Evolutionary conservation across 1,140 invertebrate species (phyloP), one percentile per base, ranked within the genome.

Genomic region (Drosophila eugracilis): DNA sequence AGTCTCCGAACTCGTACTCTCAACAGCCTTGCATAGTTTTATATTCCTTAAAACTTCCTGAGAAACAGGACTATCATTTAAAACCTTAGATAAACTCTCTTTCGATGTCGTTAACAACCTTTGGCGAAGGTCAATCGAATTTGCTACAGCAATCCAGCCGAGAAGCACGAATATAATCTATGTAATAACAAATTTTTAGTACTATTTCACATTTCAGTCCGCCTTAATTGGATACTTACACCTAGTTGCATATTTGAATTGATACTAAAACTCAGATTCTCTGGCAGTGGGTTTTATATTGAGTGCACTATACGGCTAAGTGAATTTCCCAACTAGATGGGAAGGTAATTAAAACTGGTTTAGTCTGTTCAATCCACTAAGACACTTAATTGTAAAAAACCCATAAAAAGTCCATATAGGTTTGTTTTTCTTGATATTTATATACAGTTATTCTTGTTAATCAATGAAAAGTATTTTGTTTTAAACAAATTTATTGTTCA

Each of bases 221-320:
- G 19, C 14, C n/a, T 24, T 26, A 34, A 21, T 26, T 24, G 5
- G 0, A 19, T 26, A 53, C 50, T 53, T 53, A 53, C 50, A 53
- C 1, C 9, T 14, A 22, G 21, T 4, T 41, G 21, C 50, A 53
- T 53, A 22, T 53, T 39, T 15, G 22, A 14, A 41, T 5, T 15
- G 22, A 26, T 26, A 53, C 50, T 53, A 12, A 53, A 39, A 15
- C 10, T 2, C 5, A 1, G 19, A 17, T 6, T 41, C 14, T 17
- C 14, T 26, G 10, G 15, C 36, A 26, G 9, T 17, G 3, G 14
- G 3, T 41, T 53, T 53, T 53, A 53, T 53, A 52, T 6, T 19
- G 26, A 48, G 7, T 9, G 6, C 15, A n/a, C n/a, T n/a, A n/a
- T n/a, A n/a, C 7, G 5, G 15, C 14, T 39, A 3, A 26, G 10